Conservation (phyloP, 2,113 vertebrate species). For the Cercopithecus mona region DNA sequence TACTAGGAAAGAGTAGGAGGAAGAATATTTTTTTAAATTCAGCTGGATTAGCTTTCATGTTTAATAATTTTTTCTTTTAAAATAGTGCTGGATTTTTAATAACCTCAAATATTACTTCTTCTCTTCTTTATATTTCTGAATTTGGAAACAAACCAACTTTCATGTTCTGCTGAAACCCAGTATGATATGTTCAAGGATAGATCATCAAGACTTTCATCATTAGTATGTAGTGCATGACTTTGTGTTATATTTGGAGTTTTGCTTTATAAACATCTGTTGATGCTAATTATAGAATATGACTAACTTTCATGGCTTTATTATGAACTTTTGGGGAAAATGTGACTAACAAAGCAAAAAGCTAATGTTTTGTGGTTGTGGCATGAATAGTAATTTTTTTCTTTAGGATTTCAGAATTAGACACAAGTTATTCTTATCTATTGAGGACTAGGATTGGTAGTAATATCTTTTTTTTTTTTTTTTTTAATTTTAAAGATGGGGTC, state of each 20-base stretch:
- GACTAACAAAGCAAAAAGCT: constrained; percentile 25
- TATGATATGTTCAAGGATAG: constrained; percentile 70
- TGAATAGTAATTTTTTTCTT: constrained; percentile 6
- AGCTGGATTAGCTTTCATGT: neutral
- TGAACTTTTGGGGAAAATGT: neutral
- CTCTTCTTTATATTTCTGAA: constrained; percentile 8
- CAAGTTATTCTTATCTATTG: neutral
- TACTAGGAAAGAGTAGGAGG: neutral
- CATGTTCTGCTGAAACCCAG: constrained; percentile 68
- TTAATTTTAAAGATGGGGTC: too few relatives aligned
- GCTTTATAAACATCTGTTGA: neutral
- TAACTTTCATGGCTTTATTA: constrained; percentile 16
- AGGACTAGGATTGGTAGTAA: neutral
- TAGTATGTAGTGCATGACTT: constrained; percentile 74
- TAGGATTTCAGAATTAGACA: constrained; percentile 22
- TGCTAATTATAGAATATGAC: constrained; percentile 48
- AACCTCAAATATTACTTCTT: constrained; percentile 12
- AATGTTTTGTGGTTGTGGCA: neutral
- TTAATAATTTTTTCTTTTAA: constrained; percentile 48
- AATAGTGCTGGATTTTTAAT: constrained; percentile 31
- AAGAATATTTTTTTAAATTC: neutral
- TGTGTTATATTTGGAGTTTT: constrained; percentile 45
- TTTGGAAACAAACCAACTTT: constrained; percentile 32
- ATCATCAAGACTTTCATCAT: constrained; percentile 69
- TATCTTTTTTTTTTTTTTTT: neutral